Evolutionary conservation across 1,140 invertebrate species (phyloP).

Genomic region (Ctenoplectra terminalis): DNA sequence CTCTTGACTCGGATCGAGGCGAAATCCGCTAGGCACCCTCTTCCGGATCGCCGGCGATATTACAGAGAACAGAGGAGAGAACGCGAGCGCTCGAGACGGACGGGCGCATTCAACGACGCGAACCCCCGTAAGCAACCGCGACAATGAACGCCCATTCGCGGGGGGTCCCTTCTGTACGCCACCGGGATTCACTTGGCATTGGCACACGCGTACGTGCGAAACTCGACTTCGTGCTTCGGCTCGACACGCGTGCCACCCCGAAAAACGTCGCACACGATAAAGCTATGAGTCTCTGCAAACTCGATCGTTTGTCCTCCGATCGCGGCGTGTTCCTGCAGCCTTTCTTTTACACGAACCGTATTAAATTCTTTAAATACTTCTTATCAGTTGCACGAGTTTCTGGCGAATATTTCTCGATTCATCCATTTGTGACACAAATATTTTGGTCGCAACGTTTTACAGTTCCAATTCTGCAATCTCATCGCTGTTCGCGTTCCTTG

Average conservation of each 20-base stretch:
- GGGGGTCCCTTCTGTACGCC: conserved; percentile 60
- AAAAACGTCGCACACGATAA: conserved; percentile 50
- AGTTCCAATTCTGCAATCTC: not conserved
- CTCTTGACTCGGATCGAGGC: not conserved
- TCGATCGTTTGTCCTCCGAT: not conserved
- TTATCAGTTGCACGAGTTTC: too few species aligned
- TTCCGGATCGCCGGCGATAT: conserved; percentile 57
- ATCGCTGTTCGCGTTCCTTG: not conserved
- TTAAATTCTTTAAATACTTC: too few species aligned
- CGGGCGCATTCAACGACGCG: conserved; percentile 43
- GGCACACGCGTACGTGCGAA: conserved; percentile 54
- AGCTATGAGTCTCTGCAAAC: not conserved
- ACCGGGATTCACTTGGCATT: conserved; percentile 53
- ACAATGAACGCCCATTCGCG: conserved; percentile 66
- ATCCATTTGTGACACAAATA: not conserved
- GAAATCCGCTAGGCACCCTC: conserved; percentile 14
- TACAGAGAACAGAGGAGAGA: conserved; percentile 48
- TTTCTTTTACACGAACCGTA: not conserved
- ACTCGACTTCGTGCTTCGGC: conserved; percentile 26
- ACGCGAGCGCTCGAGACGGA: conserved; percentile 34
- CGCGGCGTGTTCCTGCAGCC: not conserved
- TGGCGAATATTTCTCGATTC: not conserved
- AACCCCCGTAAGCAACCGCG: conserved; percentile 66
- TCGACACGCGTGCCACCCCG: conserved; percentile 53
- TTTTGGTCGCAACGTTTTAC: not conserved